phyloP scores from a whole-genome alignment of 2,888 invertebrate genomes.

The Cheilosia pagana region DNA sequence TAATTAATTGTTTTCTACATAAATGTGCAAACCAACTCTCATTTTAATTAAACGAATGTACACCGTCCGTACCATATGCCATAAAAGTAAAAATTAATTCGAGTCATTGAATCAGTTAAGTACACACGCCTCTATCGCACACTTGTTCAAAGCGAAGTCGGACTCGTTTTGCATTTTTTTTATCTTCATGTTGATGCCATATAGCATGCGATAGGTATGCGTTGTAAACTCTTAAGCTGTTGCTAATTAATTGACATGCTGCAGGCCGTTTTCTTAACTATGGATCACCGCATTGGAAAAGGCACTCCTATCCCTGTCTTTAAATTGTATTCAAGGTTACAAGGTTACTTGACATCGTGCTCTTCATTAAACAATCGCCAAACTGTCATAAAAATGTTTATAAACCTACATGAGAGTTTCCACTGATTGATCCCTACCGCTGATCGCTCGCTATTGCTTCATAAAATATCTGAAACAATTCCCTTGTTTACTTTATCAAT shows the following conservation, averaged over 20 bases:
- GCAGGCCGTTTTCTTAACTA: not conserved
- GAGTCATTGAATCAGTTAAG: constrained; percentile 35
- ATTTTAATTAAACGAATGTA: constrained; percentile 31
- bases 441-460: constrained; percentile 31
- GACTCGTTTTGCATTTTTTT: constrained; percentile 41
- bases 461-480: constrained; percentile 29
- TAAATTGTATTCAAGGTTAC: too few relatives aligned
- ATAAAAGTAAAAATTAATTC: constrained; percentile 43
- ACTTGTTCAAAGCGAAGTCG: constrained; percentile 32
- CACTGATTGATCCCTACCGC: constrained; percentile 62
- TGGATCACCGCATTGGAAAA: too few relatives aligned
- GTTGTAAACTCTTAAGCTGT: constrained; percentile 30
- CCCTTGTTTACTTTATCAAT: constrained; percentile 62
- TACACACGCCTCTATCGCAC: constrained; percentile 4
- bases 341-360: too few relatives aligned
- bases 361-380: not conserved
- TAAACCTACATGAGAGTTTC: constrained; percentile 1
- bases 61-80: constrained; percentile 20
- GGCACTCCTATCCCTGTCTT: too few relatives aligned
- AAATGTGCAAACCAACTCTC: not conserved
- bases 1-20: constrained; percentile 29
- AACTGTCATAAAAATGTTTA: constrained; percentile 38
- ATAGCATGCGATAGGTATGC: constrained; percentile 44
- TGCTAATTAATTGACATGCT: constrained; percentile 47
- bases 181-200: constrained; percentile 6